Base-by-base conservation (phyloP, 1,140 invertebrate species). In the Elymnias hypermnestra region DNA sequence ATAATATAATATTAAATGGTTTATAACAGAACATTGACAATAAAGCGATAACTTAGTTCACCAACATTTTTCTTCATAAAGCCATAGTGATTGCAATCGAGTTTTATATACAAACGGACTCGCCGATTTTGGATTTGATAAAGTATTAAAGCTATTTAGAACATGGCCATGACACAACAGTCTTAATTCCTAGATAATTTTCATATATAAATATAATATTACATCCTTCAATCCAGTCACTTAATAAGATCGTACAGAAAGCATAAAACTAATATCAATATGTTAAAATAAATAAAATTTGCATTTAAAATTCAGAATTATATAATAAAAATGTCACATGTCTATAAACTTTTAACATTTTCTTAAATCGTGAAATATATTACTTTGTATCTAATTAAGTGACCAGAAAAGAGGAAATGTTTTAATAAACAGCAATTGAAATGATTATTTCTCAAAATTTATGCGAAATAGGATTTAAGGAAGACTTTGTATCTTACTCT, bases 1-100 rank as follows among this genome's bases (percentile, higher is more conserved):
- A 21, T 78, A 79, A 67, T 71, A 67, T 76, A 82, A 72, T 81
- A 79, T 71, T 72, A 75, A 63, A 75, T 78, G 63, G 61, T 82
- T 72, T 57, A 75, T 84, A 84, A 84, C 81, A 84, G 69, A 84
- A 84, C 81, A 81, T 82, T 65, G 75, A 78, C 68, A 77, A 71
- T 77, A 70, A 83, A 82, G 81, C 76, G 59, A 57, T 81, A 81
- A 82, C 69, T 71, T 64, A 72, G 57, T 71, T 76, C 50, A 75
- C 66, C 73, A 84, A 84, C 81, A 78, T 76, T 73, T 55, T n/a
- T n/a, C n/a, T n/a, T 21, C 28, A 72, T 81, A 78, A 76, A 81
- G 75, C 66, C 64, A 62, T 63, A 71, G 64, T 66, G 66, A 78
- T 72, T 77, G 76, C 70, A 64, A 63, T 72, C 54, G 57, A 65